Evolutionary conservation across 1,140 invertebrate species (phyloP).

Genomic region (Nephila pilipes): DNA sequence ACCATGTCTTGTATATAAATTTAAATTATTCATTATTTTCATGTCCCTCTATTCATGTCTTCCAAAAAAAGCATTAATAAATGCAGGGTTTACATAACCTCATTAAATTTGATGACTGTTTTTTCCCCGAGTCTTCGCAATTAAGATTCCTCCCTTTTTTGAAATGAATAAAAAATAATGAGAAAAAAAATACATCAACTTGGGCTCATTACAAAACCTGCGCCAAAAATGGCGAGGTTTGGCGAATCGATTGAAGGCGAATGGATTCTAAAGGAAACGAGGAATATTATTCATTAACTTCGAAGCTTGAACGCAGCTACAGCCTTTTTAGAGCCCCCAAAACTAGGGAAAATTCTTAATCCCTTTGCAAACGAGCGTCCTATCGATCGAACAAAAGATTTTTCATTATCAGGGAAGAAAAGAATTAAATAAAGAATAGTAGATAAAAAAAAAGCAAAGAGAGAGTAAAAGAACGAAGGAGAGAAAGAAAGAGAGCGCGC

Average conservation of each 20-base stretch:
- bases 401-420: conserved; percentile 73
- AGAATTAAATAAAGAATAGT: conserved; percentile 70
- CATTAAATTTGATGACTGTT: conserved; percentile 34
- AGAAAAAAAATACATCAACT: background rate
- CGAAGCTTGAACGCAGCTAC: conserved; percentile 35
- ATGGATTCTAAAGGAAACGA: background rate
- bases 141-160: conserved; percentile 10
- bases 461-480: conserved; percentile 28
- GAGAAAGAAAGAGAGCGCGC: background rate
- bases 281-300: conserved; percentile 75
- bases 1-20: background rate
- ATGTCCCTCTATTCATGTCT: background rate
- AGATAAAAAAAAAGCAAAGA: conserved; percentile 19
- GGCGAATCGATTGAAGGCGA: conserved; percentile 51
- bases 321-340: conserved; percentile 56
- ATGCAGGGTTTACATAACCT: conserved; percentile 36
- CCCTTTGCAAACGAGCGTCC: conserved; percentile 65
- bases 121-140: conserved; percentile 13
- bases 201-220: conserved; percentile 38
- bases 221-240: conserved; percentile 56
- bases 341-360: conserved; percentile 75
- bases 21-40: background rate
- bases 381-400: conserved; percentile 68
- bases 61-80: background rate
- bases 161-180: conserved; percentile 7